A percentile compares a stretch with the other conserved stretches of the same genome.
Evolutionary conservation across 2,797 vertebrate genomes (phyloP).

Genomic region (Etheostoma perlongum): DNA sequence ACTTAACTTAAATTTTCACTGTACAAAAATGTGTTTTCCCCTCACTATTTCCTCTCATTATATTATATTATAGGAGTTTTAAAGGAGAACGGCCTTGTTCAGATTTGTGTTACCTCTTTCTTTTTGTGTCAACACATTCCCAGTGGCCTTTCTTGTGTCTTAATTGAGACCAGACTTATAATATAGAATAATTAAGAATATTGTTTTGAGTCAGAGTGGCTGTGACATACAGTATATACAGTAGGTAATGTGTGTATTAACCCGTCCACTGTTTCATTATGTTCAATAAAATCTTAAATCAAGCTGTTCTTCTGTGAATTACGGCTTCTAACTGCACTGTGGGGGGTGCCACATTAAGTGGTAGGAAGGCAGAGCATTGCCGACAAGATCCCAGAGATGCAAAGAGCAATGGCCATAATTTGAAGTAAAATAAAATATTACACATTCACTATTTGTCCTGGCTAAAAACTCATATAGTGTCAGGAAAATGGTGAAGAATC

Average conservation of each 20-base stretch:
- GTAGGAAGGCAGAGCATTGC: background rate
- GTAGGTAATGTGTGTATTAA: constrained; percentile 47
- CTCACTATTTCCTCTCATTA: constrained; percentile 21
- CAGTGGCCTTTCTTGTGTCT: constrained; percentile 67
- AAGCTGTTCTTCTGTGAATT: background rate
- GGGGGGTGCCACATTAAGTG: background rate
- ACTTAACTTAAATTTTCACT: constrained; percentile 80
- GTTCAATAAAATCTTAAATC: constrained; percentile 73
- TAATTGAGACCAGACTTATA: constrained; percentile 27
- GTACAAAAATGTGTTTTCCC: constrained; percentile 56
- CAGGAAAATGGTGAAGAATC: background rate
- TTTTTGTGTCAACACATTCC: constrained; percentile 46
- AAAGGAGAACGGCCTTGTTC: constrained; percentile 45
- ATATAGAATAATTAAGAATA: constrained; percentile 21
- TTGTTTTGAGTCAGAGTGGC: constrained; percentile 27
- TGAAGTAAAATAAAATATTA: no score
- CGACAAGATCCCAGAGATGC: no score
- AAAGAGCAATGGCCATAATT: background rate
- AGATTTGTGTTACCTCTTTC: constrained; percentile 40
- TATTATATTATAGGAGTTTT: constrained; percentile 13
- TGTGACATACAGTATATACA: constrained; percentile 34
- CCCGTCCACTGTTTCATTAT: constrained; percentile 52
- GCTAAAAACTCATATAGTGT: background rate
- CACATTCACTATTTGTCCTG: no score
- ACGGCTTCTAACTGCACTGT: background rate